Base-by-base conservation (phyloP, 2,888 invertebrate genomes). In the Apamea crenata region DNA sequence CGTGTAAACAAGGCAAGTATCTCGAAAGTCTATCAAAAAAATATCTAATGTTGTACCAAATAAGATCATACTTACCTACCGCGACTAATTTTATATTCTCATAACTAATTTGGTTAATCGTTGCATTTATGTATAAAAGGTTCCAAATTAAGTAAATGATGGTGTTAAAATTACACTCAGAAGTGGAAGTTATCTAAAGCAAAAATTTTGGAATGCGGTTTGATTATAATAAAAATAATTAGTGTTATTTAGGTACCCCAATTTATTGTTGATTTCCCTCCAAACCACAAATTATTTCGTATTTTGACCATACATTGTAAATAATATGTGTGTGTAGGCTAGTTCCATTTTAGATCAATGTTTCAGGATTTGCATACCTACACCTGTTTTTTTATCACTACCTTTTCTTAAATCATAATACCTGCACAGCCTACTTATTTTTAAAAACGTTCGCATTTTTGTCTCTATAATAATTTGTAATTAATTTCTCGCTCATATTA, bases 121-220 rank as follows among this genome's bases (percentile, higher is more conserved):
- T 40, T 63, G 12, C 18, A 36, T n/a, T 21, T 36, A 61, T 8
- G 7, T 73, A 29, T 32, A 63, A 47, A 25, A 71, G 36, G 36
- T 56, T 56, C 10, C 14, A 36, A n/a, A 36, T 53, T 65, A 16
- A 21, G 68, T 50, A 7, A 71, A 44, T 5, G 50, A 56, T 53
- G 21, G 63, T 68, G 40, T 40, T 68, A 32, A 53, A 66, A 78
- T 83, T 83, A 84, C 83, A 85, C 84, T 82, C 84, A 85, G 80
- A 82, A 82, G 80, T 82, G 82, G 82, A 65, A 81, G 77, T 78
- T 73, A 73, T 79, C 1, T 75, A 75, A 81, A 72, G 71, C 85
- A 85, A 81, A 90, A 77, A 79, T 91, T 89, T 90, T 93, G 92
- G 93, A 93, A 94, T 94, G 94, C 88, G 90, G 92, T 92, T 92